Conservation (phyloP, 30 jellyfish, hydroid and myxozoan genomes). For the Aurelia aurita complex sp. Pacific region DNA sequence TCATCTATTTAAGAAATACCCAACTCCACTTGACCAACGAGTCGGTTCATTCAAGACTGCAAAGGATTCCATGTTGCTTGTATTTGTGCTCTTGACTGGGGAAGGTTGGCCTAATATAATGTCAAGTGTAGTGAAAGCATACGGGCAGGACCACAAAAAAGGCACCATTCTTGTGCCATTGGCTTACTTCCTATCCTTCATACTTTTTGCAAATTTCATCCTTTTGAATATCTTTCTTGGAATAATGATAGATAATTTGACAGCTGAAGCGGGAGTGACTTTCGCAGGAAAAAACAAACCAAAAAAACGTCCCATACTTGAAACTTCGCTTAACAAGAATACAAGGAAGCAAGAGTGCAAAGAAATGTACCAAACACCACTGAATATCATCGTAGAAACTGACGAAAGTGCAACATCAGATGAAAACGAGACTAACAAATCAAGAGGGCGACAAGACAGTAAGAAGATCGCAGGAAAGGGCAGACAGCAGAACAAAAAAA, state of each 20-base stretch:
- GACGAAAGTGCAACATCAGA: neutral
- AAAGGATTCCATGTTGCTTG: constrained; percentile 62
- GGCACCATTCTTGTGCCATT: constrained; percentile 41
- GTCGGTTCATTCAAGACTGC: constrained; percentile 59
- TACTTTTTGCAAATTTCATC: constrained; percentile 72
- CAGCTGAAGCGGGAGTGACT: constrained; percentile 46
- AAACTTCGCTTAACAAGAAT: neutral
- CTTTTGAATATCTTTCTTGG: constrained; percentile 90
- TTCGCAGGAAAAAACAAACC: neutral
- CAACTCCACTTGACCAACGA: neutral
- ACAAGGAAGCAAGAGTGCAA: neutral
- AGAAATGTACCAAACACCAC: no score
- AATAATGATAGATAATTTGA: constrained; percentile 80
- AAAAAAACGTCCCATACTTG: neutral
- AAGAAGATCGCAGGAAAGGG: neutral
- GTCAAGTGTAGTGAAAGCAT: constrained; percentile 13
- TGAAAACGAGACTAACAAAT: neutral
- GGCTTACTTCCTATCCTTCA: constrained; percentile 63
- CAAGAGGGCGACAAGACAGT: neutral
- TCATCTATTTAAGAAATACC: constrained; percentile 55
- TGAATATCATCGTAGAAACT: neutral
- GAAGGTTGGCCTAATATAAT: constrained; percentile 83
- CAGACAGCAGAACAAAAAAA: neutral
- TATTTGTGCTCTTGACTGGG: constrained; percentile 83
- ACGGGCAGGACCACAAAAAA: neutral